A percentile compares a stretch with the other conserved stretches of the same genome.
phyloP scores from a whole-genome alignment of 2,888 invertebrate genomes.

The Bedellia somnulentella region DNA sequence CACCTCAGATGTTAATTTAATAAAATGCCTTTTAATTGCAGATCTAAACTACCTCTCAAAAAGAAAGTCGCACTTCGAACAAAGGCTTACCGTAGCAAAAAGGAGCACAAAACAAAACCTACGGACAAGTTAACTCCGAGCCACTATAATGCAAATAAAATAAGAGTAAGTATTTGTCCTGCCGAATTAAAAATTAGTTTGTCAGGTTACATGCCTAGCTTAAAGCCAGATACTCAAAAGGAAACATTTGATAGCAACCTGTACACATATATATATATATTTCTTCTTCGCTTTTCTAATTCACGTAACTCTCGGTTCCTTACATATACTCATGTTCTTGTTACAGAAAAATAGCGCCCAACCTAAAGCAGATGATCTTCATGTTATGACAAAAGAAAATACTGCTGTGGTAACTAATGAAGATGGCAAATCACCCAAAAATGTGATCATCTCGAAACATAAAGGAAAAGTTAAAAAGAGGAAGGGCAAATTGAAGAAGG shows the following conservation, averaged over 20 bases:
- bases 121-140: constrained; percentile 46
- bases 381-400: constrained; percentile 41
- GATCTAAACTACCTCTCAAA: constrained; percentile 84
- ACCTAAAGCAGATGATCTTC: constrained; percentile 31
- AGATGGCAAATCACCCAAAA: constrained; percentile 60
- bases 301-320: too few species aligned
- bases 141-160: constrained; percentile 42
- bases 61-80: constrained; percentile 75
- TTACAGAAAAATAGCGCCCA: constrained; percentile 37
- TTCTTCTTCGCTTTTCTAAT: too few species aligned
- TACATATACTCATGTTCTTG: not conserved
- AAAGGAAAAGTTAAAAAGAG: constrained; percentile 51
- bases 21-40: constrained; percentile 18
- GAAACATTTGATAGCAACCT: too few species aligned
- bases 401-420: constrained; percentile 44
- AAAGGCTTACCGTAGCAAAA: constrained; percentile 58
- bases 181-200: not conserved
- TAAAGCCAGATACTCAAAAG: too few species aligned
- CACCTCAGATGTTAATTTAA: not conserved
- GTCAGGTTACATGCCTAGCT: too few species aligned
- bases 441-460: constrained; percentile 50
- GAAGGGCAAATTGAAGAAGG: constrained; percentile 65
- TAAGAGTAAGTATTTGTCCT: constrained; percentile 55
- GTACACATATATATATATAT: too few species aligned
- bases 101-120: constrained; percentile 38